Percentiles rank a stretch among this genome's conserved stretches.
Evolutionary conservation across 2,113 vertebrate species (phyloP).

Genomic region (Mormyrus lacerda): DNA sequence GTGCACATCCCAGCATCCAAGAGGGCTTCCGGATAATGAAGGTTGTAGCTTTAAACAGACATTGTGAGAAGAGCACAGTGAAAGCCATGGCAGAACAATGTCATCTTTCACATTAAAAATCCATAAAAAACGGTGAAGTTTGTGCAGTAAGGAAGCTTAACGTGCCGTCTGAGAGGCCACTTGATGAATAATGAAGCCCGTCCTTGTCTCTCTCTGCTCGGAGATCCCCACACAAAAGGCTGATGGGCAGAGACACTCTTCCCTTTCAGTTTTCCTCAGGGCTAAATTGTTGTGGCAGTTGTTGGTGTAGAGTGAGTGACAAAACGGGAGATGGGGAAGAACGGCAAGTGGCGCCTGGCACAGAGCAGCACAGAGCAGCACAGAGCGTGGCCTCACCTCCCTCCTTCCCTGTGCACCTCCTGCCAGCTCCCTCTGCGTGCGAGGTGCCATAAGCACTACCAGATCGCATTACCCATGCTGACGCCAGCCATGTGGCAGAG

Average conservation of each 20-base stretch:
- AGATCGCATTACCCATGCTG: neutral
- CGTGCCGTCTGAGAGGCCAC: neutral
- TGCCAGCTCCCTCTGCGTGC: neutral
- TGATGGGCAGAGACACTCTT: neutral
- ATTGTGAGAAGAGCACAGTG: neutral
- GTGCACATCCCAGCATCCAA: neutral
- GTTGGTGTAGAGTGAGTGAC: neutral
- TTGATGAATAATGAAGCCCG: neutral
- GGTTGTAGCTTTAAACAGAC: neutral
- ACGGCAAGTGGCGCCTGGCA: neutral
- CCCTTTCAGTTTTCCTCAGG: neutral
- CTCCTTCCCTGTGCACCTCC: neutral
- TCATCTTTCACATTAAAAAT: neutral
- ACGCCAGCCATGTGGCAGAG: neutral
- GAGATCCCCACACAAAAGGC: neutral
- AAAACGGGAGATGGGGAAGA: neutral
- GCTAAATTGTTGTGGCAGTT: neutral
- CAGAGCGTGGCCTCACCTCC: neutral
- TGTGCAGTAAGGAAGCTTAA: neutral
- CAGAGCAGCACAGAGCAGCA: neutral
- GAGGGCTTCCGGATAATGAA: neutral
- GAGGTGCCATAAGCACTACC: neutral
- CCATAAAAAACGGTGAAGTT: neutral
- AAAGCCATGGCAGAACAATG: neutral
- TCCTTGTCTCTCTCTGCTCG: neutral